phyloP scores from a whole-genome alignment of 2,797 vertebrate species.

The Margarornis squamiger region DNA sequence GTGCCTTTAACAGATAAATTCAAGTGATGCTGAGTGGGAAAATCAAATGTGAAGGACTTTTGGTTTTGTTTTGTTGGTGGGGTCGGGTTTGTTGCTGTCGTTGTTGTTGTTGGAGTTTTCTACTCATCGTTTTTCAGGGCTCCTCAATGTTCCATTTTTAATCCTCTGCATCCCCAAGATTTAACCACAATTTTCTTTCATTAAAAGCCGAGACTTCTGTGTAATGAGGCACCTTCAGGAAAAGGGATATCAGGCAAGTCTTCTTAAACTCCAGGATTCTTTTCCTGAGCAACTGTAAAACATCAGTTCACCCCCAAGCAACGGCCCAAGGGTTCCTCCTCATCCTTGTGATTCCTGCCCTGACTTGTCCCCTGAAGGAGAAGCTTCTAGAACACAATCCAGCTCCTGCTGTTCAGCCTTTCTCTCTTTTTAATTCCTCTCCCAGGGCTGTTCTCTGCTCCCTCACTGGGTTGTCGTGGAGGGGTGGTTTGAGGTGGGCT shows the following conservation, averaged over 20 bases:
- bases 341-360: not conserved
- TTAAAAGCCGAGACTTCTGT: not conserved
- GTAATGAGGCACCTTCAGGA: not conserved
- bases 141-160: not conserved
- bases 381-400: not conserved
- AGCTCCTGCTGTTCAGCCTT: not conserved
- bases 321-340: accelerated
- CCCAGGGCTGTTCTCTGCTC: not conserved
- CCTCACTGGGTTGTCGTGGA: not conserved
- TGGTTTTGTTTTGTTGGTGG: not conserved
- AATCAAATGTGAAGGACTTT: not conserved
- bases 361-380: not conserved
- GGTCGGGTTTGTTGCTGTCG: not conserved
- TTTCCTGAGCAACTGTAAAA: not conserved
- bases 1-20: not conserved
- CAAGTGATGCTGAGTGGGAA: not conserved
- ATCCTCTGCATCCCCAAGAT: not conserved
- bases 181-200: not conserved
- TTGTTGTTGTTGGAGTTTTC: not conserved
- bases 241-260: not conserved
- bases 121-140: not conserved
- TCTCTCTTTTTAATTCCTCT: not conserved
- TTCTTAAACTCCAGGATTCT: not conserved
- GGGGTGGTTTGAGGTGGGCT: not conserved
- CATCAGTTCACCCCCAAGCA: not conserved